phyloP scores from a whole-genome alignment of 2,797 vertebrate species.

The Anniella stebbinsi region DNA sequence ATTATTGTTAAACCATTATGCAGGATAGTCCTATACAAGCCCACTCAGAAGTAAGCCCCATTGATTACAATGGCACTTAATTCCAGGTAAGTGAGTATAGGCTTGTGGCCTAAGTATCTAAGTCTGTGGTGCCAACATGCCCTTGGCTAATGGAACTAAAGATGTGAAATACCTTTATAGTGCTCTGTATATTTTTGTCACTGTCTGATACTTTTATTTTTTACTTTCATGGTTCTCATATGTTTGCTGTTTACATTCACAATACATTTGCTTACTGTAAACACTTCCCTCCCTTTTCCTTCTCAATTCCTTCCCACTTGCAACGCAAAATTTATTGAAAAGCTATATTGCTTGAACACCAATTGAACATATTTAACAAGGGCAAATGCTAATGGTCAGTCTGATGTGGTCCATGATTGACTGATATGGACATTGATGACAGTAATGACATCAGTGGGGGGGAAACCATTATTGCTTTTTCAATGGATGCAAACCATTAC shows the following conservation, averaged over 20 bases:
- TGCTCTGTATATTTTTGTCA: background rate
- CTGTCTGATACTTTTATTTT: background rate
- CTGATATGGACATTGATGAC: constrained; percentile 22
- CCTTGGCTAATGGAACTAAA: background rate
- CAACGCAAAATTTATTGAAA: constrained; percentile 34
- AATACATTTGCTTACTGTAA: background rate
- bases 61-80: too few species aligned
- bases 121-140: background rate
- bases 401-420: constrained; percentile 18
- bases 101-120: background rate
- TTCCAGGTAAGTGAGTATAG: too few species aligned
- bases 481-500: constrained; percentile 18
- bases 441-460: constrained; percentile 17
- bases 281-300: background rate
- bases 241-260: background rate
- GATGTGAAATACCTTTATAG: background rate
- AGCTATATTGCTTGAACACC: constrained; percentile 13
- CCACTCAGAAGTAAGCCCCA: too few species aligned
- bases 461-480: constrained; percentile 30
- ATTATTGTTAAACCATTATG: background rate
- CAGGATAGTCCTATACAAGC: too few species aligned
- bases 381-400: constrained; percentile 34
- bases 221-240: constrained; percentile 4
- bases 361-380: constrained; percentile 33
- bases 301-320: background rate